These are phyloP conservation scores for Thomomys bottae DNA, from an alignment of 2,113 vertebrate genomes.

Conservation along the genomic window DNA sequence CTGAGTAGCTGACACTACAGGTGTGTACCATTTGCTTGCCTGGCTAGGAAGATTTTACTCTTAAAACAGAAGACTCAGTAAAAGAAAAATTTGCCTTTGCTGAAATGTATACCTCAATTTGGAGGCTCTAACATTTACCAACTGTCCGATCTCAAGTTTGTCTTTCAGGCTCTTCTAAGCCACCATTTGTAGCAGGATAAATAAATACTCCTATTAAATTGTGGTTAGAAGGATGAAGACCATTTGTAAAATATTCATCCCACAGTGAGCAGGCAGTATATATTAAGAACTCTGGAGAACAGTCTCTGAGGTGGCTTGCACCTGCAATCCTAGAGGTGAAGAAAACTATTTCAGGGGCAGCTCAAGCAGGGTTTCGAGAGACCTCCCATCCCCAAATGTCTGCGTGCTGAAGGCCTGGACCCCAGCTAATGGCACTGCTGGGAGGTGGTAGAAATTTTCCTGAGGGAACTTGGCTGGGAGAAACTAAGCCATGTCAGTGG, in stretches of 20 bases:
- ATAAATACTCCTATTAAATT: not conserved
- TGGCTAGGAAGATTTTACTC: not conserved
- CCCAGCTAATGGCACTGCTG: too few species aligned
- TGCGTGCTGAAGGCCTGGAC: not conserved
- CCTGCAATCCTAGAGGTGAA: too few species aligned
- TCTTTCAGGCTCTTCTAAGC: not conserved
- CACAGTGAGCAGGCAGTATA: not conserved
- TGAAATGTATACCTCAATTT: not conserved
- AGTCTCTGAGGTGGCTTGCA: too few species aligned
- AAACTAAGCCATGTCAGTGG: not conserved
- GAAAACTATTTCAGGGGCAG: too few species aligned
- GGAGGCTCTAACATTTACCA: not conserved
- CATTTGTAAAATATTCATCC: not conserved
- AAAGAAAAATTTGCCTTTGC: constrained; percentile 2
- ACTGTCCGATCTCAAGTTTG: not conserved
- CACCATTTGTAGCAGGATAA: too few species aligned
- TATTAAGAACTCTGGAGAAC: not conserved
- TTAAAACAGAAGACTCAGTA: not conserved
- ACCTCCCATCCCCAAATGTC: too few species aligned
- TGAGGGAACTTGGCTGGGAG: too few species aligned
- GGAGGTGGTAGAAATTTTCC: too few species aligned
- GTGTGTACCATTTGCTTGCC: not conserved
- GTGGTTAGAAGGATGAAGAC: not conserved
- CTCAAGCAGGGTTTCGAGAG: too few species aligned
- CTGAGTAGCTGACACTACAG: not conserved